Base-by-base conservation (phyloP, 2,797 vertebrate genomes). In the Anolis apletophallus region DNA sequence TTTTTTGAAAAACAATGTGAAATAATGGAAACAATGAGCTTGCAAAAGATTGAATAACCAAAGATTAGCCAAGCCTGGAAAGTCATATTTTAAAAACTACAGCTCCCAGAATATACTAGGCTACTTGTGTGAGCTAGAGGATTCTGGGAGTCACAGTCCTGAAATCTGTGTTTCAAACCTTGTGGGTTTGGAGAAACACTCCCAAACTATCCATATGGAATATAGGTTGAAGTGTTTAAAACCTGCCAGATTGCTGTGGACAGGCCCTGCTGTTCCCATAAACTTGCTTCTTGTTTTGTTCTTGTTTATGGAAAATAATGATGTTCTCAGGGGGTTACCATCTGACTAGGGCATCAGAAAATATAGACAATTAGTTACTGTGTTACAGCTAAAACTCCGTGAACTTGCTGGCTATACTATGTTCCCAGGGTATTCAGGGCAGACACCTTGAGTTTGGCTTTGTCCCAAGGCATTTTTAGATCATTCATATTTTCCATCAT, bases 401-500 rank as follows among this genome's bases (percentile, higher is more conserved):
- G 13, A 89, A 84, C 0, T 0, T 8, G 0, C 80, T 4, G 57
- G n/a, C 40, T 75, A 74, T 71, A 54, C 90, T 36, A 26, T 64
- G 54, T 89, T 76, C 82, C 76, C 54, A 52, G 19, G 1, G 10
- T 88, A 52, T 29, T 87, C 69, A 14, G 3, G 67, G 84, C 36
- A 74, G 64, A 79, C 52, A 71, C 61, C 11, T 69, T 78, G 52
- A 55, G n/a, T 52, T 86, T 89, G 88, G 73, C 74, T 94, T 91
- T 85, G 88, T 86, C 88, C 76, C 19, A 21, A 34, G n/a, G 1
- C 0, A 0, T 88, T 86, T 85, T 83, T 59, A 84, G 52, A 86
- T 12, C 34, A 36, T 90, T 81, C 67, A 1, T 61, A 11, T 90
- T 92, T 93, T 94, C 87, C 89, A 90, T 87, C 23, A 19, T 76